Evolutionary conservation across 35 echinoderm and acorn worm species (phyloP).

Genomic region (Eucidaris tribuloides): DNA sequence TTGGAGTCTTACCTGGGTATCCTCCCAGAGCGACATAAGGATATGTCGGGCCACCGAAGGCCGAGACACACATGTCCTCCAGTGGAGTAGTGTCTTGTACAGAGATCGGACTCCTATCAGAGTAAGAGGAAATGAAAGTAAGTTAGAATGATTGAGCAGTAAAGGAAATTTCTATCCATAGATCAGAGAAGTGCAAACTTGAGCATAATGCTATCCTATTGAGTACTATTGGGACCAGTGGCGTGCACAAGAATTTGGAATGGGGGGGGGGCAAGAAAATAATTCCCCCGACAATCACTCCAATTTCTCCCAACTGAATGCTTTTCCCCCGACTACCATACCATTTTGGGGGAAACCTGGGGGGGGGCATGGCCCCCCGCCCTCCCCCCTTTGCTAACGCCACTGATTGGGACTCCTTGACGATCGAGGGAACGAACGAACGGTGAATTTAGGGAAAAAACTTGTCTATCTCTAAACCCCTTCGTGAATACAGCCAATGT

Average conservation of each 20-base stretch:
- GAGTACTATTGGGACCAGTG: not conserved
- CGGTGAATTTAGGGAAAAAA: no score
- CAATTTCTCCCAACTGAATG: no score
- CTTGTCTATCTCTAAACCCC: no score
- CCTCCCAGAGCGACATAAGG: constrained; percentile 75
- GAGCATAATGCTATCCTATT: not conserved
- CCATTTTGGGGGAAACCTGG: no score
- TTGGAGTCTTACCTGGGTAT: constrained; percentile 49
- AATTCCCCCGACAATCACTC: no score
- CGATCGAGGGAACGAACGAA: no score
- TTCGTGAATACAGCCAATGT: no score
- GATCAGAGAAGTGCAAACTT: not conserved
- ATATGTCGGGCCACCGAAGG: constrained; percentile 68
- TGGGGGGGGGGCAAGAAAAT: no score
- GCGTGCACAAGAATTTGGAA: not conserved
- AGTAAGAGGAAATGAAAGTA: not conserved
- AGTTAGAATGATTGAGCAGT: not conserved
- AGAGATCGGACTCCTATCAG: constrained; percentile 60
- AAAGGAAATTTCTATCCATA: not conserved
- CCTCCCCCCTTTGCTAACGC: no score
- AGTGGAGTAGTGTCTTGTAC: constrained; percentile 64
- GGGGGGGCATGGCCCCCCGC: no score
- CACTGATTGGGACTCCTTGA: no score
- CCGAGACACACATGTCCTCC: constrained; percentile 40
- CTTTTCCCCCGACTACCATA: no score